A percentile compares a stretch with the other conserved stretches of the same genome.
Conservation (phyloP, 1,140 invertebrate species). For the Tetramorium simillimum region DNA sequence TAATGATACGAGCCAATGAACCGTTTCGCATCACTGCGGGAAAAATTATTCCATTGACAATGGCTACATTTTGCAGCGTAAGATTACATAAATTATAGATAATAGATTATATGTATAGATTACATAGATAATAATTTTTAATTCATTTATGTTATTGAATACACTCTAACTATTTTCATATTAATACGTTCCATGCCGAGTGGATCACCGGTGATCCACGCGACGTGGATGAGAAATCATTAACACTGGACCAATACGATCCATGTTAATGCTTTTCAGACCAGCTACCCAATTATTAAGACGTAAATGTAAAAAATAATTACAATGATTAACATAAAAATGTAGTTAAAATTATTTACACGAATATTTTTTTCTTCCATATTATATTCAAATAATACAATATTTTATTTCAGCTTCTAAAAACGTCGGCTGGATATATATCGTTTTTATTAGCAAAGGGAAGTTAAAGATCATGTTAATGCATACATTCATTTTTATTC, state of each 20-base stretch:
- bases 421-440: slow-evolving; percentile 13
- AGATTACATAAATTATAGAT: background rate
- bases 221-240: too few species aligned
- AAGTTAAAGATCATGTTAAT: background rate
- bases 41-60: slow-evolving; percentile 21
- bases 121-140: too few species aligned
- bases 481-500: background rate
- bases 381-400: background rate
- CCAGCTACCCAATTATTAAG: background rate
- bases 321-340: background rate
- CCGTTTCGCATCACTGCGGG: slow-evolving; percentile 34
- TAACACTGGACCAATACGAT: too few species aligned
- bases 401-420: slow-evolving; percentile 21
- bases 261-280: too few species aligned
- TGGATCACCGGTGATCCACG: too few species aligned
- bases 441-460: background rate
- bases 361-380: background rate
- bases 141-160: too few species aligned
- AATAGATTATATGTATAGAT: too few species aligned
- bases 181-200: too few species aligned
- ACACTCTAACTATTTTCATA: too few species aligned
- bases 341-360: background rate
- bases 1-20: background rate
- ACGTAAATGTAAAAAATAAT: background rate
- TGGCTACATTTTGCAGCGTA: slow-evolving; percentile 35